phyloP scores from a whole-genome alignment of 2,888 invertebrate species.

The Crepidodera aurea region DNA sequence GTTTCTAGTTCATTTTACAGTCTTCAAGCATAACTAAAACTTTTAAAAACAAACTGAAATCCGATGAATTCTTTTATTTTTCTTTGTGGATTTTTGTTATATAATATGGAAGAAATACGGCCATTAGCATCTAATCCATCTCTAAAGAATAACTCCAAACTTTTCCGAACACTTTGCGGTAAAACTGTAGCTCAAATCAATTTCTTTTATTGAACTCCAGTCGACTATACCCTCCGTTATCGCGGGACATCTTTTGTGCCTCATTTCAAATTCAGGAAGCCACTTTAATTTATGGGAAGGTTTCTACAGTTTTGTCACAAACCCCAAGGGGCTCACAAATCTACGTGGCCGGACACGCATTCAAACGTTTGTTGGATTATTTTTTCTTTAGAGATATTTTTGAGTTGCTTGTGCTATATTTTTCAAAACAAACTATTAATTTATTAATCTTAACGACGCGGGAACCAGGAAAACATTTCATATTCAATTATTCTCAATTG shows the following conservation, averaged over 20 bases:
- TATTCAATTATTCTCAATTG: slow-evolving; percentile 31
- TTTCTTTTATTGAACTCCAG: slow-evolving; percentile 51
- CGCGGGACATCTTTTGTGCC: slow-evolving; percentile 45
- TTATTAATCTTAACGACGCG: too few species aligned
- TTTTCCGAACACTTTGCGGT: slow-evolving; percentile 49
- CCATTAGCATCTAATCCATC: slow-evolving; percentile 52
- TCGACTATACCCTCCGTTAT: slow-evolving; percentile 45
- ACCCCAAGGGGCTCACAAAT: background rate
- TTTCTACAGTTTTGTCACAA: slow-evolving; percentile 25
- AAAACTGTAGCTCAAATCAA: slow-evolving; percentile 48
- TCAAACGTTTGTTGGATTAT: too few species aligned
- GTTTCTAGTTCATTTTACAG: too few species aligned
- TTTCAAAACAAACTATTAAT: too few species aligned
- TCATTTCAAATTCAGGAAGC: slow-evolving; percentile 52
- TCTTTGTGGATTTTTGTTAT: too few species aligned
- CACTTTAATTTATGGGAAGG: slow-evolving; percentile 48
- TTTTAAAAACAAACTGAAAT: too few species aligned
- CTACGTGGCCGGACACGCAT: too few species aligned
- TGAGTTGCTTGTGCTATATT: too few species aligned
- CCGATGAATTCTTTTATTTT: too few species aligned
- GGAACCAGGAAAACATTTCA: slow-evolving; percentile 21
- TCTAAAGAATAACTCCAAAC: slow-evolving; percentile 47
- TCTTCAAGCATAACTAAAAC: too few species aligned
- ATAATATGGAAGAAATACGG: slow-evolving; percentile 44
- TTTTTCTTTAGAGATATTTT: too few species aligned